These are phyloP conservation scores for Triplophysa tibetana DNA, from an alignment of 2,113 vertebrate genomes.

Conservation along the genomic window DNA sequence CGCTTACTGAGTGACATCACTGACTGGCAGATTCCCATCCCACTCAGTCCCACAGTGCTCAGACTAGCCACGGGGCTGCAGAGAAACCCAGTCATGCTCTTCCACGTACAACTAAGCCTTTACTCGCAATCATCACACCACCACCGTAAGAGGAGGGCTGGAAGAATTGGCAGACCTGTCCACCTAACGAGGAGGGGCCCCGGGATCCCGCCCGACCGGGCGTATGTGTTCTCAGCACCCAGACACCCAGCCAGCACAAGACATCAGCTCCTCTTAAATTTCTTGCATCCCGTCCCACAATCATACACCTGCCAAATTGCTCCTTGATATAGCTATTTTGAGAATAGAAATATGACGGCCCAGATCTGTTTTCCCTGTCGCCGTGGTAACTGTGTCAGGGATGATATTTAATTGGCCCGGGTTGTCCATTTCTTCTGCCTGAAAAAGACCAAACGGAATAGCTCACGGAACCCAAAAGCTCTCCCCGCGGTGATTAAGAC, in stretches of 20 bases:
- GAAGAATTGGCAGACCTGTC: slow-evolving; percentile 37
- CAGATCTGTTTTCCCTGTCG: slow-evolving; percentile 58
- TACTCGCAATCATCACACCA: slow-evolving; percentile 5
- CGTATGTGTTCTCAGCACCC: slow-evolving; percentile 10
- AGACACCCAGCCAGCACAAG: slow-evolving; percentile 42
- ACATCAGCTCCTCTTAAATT: slow-evolving; percentile 54
- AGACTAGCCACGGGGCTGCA: slow-evolving; percentile 27
- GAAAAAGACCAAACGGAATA: slow-evolving; percentile 52
- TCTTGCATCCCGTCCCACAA: slow-evolving; percentile 47
- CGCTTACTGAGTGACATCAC: slow-evolving; percentile 42
- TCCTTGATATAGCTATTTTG: slow-evolving; percentile 62
- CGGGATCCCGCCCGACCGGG: slow-evolving; percentile 16
- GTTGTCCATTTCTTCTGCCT: slow-evolving; percentile 53
- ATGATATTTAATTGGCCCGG: slow-evolving; percentile 64
- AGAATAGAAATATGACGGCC: slow-evolving; percentile 60
- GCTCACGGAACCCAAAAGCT: slow-evolving; percentile 50
- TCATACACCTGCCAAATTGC: slow-evolving; percentile 59
- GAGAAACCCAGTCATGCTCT: slow-evolving; percentile 20
- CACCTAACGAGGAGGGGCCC: slow-evolving; percentile 33
- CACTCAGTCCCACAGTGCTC: background rate
- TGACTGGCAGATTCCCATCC: slow-evolving; percentile 20
- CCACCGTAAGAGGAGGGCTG: slow-evolving; percentile 1
- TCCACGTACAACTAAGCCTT: slow-evolving; percentile 45
- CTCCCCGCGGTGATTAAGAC: slow-evolving; percentile 45
- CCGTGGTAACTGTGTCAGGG: slow-evolving; percentile 64